A percentile compares a stretch with the other conserved stretches of the same genome.
Conservation (phyloP, 2,888 invertebrate genomes). For the Tupiocoris notatus region DNA sequence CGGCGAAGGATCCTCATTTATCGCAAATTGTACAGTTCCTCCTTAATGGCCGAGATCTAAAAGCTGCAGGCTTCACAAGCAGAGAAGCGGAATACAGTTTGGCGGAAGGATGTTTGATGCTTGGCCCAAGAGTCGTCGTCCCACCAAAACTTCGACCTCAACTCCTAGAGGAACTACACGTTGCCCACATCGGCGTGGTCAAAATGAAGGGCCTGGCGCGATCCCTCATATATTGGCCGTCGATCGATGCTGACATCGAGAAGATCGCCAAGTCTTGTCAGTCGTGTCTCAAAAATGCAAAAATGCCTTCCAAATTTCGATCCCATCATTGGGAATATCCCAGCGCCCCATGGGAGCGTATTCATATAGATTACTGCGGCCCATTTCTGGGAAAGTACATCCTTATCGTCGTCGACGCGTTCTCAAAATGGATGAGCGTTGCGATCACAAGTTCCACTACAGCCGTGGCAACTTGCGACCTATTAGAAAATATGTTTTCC, state of each 20-base stretch:
- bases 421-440: conserved; percentile 49
- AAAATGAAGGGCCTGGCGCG: no score
- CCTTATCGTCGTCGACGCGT: conserved; percentile 48
- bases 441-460: conserved; percentile 42
- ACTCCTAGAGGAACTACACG: no score
- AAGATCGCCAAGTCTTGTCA: no score
- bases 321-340: conserved; percentile 48
- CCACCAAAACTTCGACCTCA: conserved; percentile 16
- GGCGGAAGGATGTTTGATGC: conserved; percentile 6
- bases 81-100: conserved; percentile 12
- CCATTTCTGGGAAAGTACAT: conserved; percentile 45
- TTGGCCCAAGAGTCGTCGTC: conserved; percentile 20
- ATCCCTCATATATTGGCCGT: no score
- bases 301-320: conserved; percentile 25
- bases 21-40: background rate
- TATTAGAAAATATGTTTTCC: conserved; percentile 44
- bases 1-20: conserved; percentile 10
- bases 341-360: conserved; percentile 45
- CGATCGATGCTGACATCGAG: no score
- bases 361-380: conserved; percentile 48
- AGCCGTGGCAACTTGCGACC: conserved; percentile 41
- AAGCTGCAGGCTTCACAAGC: background rate
- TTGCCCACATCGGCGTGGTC: conserved; percentile 8
- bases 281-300: no score
- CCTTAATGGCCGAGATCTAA: conserved; percentile 10